Conservation (phyloP, 2,888 invertebrate genomes). For the Neuroscelio doddi region DNA sequence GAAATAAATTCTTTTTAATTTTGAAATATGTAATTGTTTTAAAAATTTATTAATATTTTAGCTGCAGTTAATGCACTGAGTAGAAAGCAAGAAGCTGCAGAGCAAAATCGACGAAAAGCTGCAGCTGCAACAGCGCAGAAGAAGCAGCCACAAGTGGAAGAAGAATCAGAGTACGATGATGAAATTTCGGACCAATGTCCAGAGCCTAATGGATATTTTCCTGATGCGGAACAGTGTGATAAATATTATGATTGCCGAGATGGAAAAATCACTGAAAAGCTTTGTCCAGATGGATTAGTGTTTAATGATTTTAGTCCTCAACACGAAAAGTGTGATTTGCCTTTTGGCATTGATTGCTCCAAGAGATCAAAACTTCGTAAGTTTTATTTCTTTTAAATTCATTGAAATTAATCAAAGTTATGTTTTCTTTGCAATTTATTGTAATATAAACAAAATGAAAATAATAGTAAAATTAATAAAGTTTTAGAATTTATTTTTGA, state of each 20-base stretch:
- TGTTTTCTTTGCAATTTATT: not conserved
- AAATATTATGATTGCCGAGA: slow-evolving; percentile 88
- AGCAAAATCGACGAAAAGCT: slow-evolving; percentile 63
- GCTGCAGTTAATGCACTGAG: slow-evolving; percentile 59
- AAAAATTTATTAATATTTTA: slow-evolving; percentile 32
- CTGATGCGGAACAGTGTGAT: slow-evolving; percentile 90
- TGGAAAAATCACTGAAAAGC: slow-evolving; percentile 82
- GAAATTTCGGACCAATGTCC: slow-evolving; percentile 83
- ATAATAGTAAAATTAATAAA: too few species aligned
- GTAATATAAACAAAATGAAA: not conserved
- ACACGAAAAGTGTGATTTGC: slow-evolving; percentile 90
- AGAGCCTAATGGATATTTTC: slow-evolving; percentile 86
- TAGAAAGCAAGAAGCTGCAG: slow-evolving; percentile 67
- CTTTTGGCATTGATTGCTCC: slow-evolving; percentile 89
- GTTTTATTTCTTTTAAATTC: slow-evolving; percentile 72
- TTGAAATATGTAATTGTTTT: not conserved
- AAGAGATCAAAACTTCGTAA: slow-evolving; percentile 86
- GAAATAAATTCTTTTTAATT: too few species aligned
- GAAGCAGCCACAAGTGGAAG: slow-evolving; percentile 45
- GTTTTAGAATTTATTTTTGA: too few species aligned
- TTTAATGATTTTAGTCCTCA: slow-evolving; percentile 89
- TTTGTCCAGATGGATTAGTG: slow-evolving; percentile 92
- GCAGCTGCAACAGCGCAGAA: slow-evolving; percentile 48
- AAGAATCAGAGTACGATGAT: slow-evolving; percentile 71
- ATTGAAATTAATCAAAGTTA: not conserved